These are phyloP conservation scores for Mesoligia furuncula DNA, from an alignment of 2,888 invertebrate genomes.

Conservation along the genomic window DNA sequence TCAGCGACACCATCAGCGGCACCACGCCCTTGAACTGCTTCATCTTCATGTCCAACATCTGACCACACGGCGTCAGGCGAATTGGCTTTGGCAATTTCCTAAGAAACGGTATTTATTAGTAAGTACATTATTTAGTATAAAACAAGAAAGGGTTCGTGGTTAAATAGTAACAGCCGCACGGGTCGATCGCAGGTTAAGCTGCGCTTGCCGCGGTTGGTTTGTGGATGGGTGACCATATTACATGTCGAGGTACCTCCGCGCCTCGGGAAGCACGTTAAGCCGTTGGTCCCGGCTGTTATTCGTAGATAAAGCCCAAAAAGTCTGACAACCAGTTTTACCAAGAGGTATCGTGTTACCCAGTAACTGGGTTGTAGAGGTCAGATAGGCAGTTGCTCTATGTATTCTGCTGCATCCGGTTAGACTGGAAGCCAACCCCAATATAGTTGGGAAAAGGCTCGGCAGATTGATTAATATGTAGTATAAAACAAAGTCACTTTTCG, in stretches of 20 bases:
- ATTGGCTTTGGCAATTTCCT: conserved; percentile 93
- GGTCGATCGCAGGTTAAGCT: not conserved
- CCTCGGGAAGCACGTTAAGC: not conserved
- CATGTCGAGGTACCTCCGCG: not conserved
- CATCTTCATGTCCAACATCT: conserved; percentile 95
- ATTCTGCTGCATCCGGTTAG: not conserved
- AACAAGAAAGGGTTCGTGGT: not conserved
- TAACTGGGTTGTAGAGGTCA: no score
- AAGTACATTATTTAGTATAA: not conserved
- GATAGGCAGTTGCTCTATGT: no score
- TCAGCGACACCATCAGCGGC: conserved; percentile 97
- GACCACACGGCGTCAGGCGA: conserved; percentile 91
- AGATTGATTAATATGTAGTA: not conserved
- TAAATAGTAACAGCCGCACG: not conserved
- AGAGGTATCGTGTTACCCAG: not conserved
- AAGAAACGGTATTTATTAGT: conserved; percentile 8
- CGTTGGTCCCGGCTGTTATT: not conserved
- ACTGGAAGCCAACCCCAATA: not conserved
- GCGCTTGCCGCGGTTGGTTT: not conserved
- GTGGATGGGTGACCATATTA: not conserved
- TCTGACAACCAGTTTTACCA: not conserved
- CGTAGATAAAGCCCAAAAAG: not conserved
- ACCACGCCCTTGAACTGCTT: conserved; percentile 96
- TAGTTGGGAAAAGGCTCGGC: not conserved
- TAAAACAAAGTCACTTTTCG: not conserved